Base-by-base conservation (phyloP, 2,888 invertebrate genomes). In the Loripinus fragilis region DNA sequence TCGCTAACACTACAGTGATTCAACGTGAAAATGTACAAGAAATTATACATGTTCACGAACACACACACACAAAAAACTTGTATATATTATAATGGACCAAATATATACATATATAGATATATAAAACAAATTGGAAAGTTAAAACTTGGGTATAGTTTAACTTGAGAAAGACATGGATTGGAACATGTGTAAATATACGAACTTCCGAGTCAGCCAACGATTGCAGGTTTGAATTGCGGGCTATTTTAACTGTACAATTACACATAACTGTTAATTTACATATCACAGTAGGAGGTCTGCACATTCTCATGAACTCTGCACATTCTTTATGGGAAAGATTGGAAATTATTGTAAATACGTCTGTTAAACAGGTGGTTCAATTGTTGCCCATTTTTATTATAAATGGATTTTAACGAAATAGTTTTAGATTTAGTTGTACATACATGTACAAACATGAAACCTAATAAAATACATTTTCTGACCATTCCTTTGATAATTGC, bases 161-260 rank as follows among this genome's bases (percentile, higher is more conserved):
- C 74, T 71, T 60, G 60, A 74, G 80, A 81, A 81, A 81, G 80
- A 81, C 80, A 68, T 74, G 77, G 77, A 81, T 74, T 81, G 77
- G 80, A 77, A 81, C 75, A 71, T 30, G 30, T 78, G 50, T 55
- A 72, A 71, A 80, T 38, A 67, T 25, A 45, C 42, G 60, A 60
- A 38, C 28, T 20, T 60, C 60, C 33, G 33, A 60, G 33, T 60
- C 33, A 28, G 30, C 23, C 60, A 60, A 60, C 23, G 60, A 33
- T 23, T 33, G 33, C 7, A 60, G 60, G 60, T 33, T 60, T 60
- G 33, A 60, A 60, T 12, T 33, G 60, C 33, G 60, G 60, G 60
- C 33, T 33, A 33, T 60, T 25, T 25, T 45, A 42, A 67, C 67
- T 38, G 23, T 67, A 67, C 67, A 67, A 35, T 41, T 28, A 67